Percentiles rank a stretch among this genome's conserved stretches.
Evolutionary conservation across 2,113 vertebrate genomes (phyloP).

Genomic region (Bothrops jararaca): DNA sequence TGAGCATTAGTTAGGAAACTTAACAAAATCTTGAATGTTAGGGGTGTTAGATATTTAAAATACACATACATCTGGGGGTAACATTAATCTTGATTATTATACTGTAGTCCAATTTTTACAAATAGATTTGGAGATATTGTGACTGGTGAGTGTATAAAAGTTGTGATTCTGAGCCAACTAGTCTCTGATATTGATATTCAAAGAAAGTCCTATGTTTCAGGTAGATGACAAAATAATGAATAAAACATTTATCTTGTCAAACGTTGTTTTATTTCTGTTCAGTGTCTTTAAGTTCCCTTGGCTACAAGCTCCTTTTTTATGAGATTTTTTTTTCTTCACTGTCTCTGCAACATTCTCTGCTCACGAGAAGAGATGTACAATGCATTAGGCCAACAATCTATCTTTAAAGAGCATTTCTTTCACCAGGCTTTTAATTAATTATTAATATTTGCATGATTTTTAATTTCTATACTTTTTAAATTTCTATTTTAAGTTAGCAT

Average conservation of each 20-base stretch:
- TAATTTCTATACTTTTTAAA: not conserved
- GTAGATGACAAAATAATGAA: not conserved
- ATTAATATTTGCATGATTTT: not conserved
- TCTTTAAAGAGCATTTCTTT: not conserved
- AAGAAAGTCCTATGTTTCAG: not conserved
- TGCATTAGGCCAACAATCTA: not conserved
- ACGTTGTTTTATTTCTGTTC: not conserved
- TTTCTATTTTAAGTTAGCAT: not conserved
- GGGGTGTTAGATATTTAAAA: not conserved
- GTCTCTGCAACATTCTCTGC: not conserved
- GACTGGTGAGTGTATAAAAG: not conserved
- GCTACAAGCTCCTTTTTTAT: not conserved
- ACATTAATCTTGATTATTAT: not conserved
- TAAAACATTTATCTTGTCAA: not conserved
- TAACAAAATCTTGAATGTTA: slow-evolving; percentile 4
- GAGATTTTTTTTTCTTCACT: not conserved
- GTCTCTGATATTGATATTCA: not conserved
- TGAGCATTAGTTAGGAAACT: not conserved
- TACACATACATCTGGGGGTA: slow-evolving; percentile 14
- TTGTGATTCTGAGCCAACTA: not conserved
- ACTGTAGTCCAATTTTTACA: not conserved
- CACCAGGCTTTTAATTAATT: not conserved
- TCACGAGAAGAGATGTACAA: not conserved
- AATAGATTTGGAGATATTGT: not conserved
- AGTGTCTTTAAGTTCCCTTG: not conserved